Conservation (phyloP, 2,888 invertebrate species). For the Drosophila recens region DNA sequence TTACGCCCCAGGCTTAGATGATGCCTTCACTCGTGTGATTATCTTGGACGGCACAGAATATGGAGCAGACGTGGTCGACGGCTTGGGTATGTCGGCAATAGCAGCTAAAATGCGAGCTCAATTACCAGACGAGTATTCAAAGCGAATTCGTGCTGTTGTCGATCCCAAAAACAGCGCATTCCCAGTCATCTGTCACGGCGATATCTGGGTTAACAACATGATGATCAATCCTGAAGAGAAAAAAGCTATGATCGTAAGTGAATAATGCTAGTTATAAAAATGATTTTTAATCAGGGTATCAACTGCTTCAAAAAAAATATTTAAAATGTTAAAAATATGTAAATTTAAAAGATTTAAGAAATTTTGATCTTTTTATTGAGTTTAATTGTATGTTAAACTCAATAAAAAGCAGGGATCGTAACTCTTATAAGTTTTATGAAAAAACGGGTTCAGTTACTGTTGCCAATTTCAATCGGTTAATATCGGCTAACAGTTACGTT, state of each 20-base stretch:
- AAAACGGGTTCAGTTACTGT: no score
- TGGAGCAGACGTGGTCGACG: conserved; percentile 47
- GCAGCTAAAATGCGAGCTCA: conserved; percentile 82
- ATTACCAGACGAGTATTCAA: conserved; percentile 42
- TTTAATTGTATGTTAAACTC: no score
- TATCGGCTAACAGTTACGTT: no score
- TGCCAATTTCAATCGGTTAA: no score
- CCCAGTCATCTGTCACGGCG: conserved; percentile 86
- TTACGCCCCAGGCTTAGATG: conserved; percentile 53
- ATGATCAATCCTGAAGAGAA: conserved; percentile 42
- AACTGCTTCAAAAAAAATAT: no score
- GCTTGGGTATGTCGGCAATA: conserved; percentile 82
- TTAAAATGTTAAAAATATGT: no score
- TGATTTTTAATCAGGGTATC: not conserved
- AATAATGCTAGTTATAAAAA: not conserved
- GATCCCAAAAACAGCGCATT: conserved; percentile 54
- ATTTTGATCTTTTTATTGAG: no score
- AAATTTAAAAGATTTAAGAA: no score
- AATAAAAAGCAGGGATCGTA: no score
- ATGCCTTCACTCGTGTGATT: conserved; percentile 44
- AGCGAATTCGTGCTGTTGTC: conserved; percentile 60
- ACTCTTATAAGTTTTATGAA: no score
- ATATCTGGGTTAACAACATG: conserved; percentile 86
- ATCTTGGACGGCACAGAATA: conserved; percentile 58
- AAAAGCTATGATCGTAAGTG: conserved; percentile 71